Evolutionary conservation across 2,888 invertebrate genomes (phyloP).

Genomic region (Phasia obesa): DNA sequence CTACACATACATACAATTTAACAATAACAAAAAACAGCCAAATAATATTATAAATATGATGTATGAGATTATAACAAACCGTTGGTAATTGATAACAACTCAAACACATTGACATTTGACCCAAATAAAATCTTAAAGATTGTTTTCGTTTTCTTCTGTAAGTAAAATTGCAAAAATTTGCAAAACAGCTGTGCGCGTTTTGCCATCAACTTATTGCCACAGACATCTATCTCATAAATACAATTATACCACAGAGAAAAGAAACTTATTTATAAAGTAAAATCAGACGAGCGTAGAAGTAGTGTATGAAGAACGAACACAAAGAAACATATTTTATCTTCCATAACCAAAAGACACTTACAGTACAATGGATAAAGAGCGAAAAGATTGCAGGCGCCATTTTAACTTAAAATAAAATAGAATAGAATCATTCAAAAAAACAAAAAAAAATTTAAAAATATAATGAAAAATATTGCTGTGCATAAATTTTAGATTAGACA

Average conservation of each 20-base stretch:
- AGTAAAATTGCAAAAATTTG: constrained; percentile 1
- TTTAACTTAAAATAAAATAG: constrained; percentile 41
- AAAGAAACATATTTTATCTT: constrained; percentile 29
- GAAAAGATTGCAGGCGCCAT: constrained; percentile 58
- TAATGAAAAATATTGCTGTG: constrained; percentile 13
- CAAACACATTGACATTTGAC: constrained; percentile 66
- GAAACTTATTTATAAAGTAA: background rate
- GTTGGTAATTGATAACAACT: constrained; percentile 65
- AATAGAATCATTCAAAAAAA: constrained; percentile 8
- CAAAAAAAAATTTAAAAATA: background rate
- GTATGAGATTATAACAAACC: constrained; percentile 57
- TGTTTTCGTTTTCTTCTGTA: constrained; percentile 45
- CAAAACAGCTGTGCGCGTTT: constrained; percentile 19
- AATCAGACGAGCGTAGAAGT: constrained; percentile 10
- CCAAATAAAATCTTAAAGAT: constrained; percentile 59
- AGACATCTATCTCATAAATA: background rate
- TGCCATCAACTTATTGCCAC: background rate
- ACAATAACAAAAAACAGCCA: constrained; percentile 12
- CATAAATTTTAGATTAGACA: constrained; percentile 32
- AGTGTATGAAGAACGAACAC: background rate
- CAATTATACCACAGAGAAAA: constrained; percentile 3
- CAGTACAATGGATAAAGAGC: constrained; percentile 20
- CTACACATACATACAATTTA: background rate
- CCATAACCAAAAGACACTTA: constrained; percentile 4
- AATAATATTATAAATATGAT: constrained; percentile 52